Evolutionary conservation across 2,888 invertebrate genomes (phyloP).

Genomic region (Apodemia zela): DNA sequence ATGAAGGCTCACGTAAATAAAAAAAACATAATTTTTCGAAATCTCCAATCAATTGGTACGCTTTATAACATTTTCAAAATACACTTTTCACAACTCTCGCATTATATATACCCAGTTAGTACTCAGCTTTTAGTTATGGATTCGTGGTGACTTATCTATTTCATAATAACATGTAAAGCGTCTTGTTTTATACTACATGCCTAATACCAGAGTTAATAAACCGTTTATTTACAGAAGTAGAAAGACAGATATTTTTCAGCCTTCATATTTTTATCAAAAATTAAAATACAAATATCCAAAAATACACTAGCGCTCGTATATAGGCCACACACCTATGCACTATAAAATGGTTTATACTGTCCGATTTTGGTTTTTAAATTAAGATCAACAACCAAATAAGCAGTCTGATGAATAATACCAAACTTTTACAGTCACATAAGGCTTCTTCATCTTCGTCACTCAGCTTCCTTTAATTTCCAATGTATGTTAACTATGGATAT

Average conservation of each 20-base stretch:
- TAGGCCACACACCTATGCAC: not conserved
- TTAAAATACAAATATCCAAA: constrained; percentile 14
- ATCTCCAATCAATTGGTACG: not conserved
- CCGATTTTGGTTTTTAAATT: not conserved
- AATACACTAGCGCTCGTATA: not conserved
- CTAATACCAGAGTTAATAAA: constrained; percentile 25
- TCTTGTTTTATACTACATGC: constrained; percentile 30
- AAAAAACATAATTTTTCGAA: not conserved
- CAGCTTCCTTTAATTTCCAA: no score
- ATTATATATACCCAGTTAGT: not conserved
- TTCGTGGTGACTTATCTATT: constrained; percentile 27
- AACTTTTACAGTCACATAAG: no score
- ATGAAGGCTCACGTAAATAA: not conserved
- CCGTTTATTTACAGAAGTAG: constrained; percentile 29
- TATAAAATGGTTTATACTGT: not conserved
- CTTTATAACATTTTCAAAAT: not conserved
- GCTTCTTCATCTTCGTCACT: no score
- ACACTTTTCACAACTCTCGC: not conserved
- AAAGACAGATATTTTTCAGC: constrained; percentile 28
- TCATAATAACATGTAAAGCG: constrained; percentile 34
- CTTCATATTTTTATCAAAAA: constrained; percentile 14
- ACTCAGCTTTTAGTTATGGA: constrained; percentile 19
- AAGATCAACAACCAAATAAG: not conserved
- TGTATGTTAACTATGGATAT: no score
- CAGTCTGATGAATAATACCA: not conserved